A percentile compares a stretch with the other conserved stretches of the same genome.
Evolutionary conservation across 2,113 vertebrate species (phyloP).

Genomic region (Vulpes lagopus): DNA sequence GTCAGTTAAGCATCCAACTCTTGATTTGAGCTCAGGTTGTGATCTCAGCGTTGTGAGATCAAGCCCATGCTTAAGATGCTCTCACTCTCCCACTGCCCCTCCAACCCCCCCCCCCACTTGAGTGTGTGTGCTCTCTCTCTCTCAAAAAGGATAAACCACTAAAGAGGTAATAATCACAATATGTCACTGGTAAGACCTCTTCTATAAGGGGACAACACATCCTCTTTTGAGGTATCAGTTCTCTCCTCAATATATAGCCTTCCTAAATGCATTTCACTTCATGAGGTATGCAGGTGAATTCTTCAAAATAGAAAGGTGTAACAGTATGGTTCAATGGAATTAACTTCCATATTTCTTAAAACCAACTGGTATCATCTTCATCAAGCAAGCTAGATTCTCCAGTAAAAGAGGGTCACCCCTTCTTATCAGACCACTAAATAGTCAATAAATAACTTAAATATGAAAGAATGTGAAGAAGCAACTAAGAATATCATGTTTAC

Average conservation of each 20-base stretch:
- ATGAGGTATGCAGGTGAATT: neutral
- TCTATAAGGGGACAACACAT: neutral
- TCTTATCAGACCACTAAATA: constrained; percentile 16
- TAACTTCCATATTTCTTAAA: constrained; percentile 33
- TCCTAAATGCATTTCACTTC: neutral
- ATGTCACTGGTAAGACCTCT: neutral
- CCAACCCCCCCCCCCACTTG: neutral
- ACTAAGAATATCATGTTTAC: neutral
- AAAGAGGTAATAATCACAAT: neutral
- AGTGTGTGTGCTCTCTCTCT: neutral
- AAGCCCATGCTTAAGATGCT: neutral
- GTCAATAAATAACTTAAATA: neutral
- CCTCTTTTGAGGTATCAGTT: neutral
- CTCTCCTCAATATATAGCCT: neutral
- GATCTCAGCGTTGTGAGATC: neutral
- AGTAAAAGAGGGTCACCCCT: neutral
- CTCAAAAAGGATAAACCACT: neutral
- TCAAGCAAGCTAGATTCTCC: neutral
- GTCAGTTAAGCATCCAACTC: neutral
- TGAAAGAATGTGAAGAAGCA: neutral
- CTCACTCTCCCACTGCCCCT: neutral
- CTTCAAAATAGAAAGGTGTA: neutral
- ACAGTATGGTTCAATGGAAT: neutral
- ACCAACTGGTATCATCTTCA: neutral
- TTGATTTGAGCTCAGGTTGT: neutral